These are phyloP conservation scores for Cremastinae sp. DNA, from an alignment of 2,888 invertebrate genomes.

Conservation along the genomic window DNA sequence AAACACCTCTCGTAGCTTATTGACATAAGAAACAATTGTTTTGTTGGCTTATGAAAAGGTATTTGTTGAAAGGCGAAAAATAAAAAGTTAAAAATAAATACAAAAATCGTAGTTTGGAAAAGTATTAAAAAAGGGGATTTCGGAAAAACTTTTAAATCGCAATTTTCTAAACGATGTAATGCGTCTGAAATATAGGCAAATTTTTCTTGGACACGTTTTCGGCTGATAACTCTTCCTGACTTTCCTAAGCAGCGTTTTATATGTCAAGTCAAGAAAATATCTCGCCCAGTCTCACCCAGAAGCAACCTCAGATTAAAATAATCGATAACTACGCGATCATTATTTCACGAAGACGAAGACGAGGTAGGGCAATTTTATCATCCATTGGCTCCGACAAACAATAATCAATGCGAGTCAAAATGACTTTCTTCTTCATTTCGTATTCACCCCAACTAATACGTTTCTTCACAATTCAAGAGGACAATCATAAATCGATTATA, in stretches of 20 bases:
- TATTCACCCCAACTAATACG: constrained; percentile 38
- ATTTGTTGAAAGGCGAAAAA: no score
- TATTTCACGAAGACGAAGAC: constrained; percentile 7
- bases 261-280: background rate
- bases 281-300: background rate
- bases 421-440: constrained; percentile 33
- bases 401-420: constrained; percentile 51
- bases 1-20: no score
- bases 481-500: constrained; percentile 57
- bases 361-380: constrained; percentile 18
- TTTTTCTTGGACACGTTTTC: no score
- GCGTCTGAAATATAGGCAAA: no score
- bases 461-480: constrained; percentile 50
- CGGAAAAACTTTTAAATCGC: background rate
- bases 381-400: constrained; percentile 14
- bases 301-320: background rate
- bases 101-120: background rate
- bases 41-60: no score
- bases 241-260: background rate
- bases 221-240: background rate
- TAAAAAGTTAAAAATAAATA: no score
- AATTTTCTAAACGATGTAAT: background rate
- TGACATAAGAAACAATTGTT: no score
- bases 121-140: background rate
- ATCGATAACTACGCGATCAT: background rate